Evolutionary conservation across 2,113 vertebrate genomes (phyloP).

Genomic region (Amphiprion ocellaris): DNA sequence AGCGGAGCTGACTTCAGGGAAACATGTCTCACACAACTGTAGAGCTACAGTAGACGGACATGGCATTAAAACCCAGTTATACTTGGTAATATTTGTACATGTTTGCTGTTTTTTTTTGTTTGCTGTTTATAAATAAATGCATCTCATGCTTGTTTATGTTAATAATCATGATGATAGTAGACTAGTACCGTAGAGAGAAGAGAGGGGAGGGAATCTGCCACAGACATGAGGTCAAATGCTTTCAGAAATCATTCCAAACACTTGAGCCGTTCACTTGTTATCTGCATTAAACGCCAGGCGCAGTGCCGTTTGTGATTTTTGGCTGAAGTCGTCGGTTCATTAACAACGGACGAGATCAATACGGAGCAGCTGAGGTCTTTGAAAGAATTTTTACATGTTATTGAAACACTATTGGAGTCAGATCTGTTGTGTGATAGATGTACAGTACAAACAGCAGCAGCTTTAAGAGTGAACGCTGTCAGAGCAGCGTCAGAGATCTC

Average conservation of each 20-base stretch:
- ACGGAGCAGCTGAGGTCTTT: conserved; percentile 61
- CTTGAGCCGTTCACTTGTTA: conserved; percentile 35
- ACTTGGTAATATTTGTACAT: conserved; percentile 82
- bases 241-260: conserved; percentile 63
- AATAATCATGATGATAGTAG: conserved; percentile 86
- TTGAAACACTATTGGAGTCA: conserved; percentile 52
- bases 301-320: conserved; percentile 31
- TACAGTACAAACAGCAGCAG: conserved; percentile 95
- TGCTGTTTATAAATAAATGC: conserved; percentile 93
- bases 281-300: conserved; percentile 30
- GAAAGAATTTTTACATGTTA: conserved; percentile 49
- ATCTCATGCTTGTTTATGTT: conserved; percentile 95
- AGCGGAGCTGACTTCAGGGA: conserved; percentile 46
- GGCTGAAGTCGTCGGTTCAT: conserved; percentile 44
- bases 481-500: conserved; percentile 64
- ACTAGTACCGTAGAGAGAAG: conserved; percentile 88
- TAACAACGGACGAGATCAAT: conserved; percentile 38
- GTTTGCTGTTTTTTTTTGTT: conserved; percentile 88
- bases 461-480: conserved; percentile 88
- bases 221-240: conserved; percentile 57
- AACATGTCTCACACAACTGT: conserved; percentile 90
- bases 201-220: conserved; percentile 40
- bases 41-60: conserved; percentile 90
- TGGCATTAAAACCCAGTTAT: conserved; percentile 84
- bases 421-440: conserved; percentile 86